Conservation (phyloP, 2,113 vertebrate species). For the Sitta europaea region DNA sequence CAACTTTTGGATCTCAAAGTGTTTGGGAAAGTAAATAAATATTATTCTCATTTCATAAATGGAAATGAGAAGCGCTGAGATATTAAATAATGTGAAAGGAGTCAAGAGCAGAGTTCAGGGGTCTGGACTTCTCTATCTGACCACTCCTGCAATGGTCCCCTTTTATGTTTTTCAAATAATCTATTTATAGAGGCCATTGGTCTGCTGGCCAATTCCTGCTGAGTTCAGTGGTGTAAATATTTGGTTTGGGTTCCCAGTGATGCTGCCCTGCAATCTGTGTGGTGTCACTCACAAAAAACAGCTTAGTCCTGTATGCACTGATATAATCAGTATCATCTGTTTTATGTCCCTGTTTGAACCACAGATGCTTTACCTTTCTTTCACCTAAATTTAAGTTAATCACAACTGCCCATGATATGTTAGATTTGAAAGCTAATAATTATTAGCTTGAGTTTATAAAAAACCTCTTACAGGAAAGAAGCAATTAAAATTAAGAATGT, state of each 20-base stretch:
- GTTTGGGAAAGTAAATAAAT: not conserved
- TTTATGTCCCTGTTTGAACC: not conserved
- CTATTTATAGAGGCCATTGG: not conserved
- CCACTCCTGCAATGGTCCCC: not conserved
- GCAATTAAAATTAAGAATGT: slow-evolving; percentile 29
- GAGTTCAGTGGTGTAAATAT: not conserved
- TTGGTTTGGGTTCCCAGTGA: not conserved
- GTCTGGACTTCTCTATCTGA: not conserved
- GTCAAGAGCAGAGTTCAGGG: not conserved
- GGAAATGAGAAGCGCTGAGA: not conserved
- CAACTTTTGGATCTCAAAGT: not conserved
- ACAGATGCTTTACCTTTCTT: not conserved
- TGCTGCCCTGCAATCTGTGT: not conserved
- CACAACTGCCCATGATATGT: not conserved
- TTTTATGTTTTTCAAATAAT: not conserved
- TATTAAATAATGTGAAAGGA: not conserved
- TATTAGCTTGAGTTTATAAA: slow-evolving; percentile 32
- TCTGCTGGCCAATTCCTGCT: not conserved
- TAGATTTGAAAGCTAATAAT: slow-evolving; percentile 28
- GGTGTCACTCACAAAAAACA: not conserved
- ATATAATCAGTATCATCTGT: not conserved
- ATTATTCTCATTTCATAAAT: not conserved
- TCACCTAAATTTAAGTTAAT: not conserved
- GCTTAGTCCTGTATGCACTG: not conserved
- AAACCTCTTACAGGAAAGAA: slow-evolving; percentile 17